Evolutionary conservation across 1,140 invertebrate species (phyloP).

Genomic region (Danaus plexippus): DNA sequence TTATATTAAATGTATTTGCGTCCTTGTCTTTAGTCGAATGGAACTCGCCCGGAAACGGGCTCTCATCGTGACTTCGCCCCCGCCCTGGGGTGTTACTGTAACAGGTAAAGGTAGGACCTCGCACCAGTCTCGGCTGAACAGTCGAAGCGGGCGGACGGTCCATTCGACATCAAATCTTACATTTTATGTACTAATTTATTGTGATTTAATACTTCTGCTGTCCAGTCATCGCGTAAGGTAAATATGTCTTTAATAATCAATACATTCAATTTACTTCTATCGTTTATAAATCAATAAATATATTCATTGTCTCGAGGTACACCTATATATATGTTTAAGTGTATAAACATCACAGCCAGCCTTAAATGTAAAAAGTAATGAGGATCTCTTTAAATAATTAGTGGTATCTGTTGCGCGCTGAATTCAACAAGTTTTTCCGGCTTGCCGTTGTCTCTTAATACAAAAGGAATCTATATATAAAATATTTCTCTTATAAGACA

Average conservation of each 20-base stretch:
- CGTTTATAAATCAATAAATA: no score
- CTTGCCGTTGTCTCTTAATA: no score
- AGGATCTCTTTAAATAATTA: no score
- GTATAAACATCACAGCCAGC: no score
- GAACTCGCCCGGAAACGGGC: slow-evolving; percentile 4
- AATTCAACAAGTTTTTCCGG: no score
- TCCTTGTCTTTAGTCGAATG: neutral
- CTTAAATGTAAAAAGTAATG: no score
- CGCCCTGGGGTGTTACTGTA: slow-evolving; percentile 24
- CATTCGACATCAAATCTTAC: neutral
- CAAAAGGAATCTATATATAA: no score
- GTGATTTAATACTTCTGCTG: slow-evolving; percentile 6
- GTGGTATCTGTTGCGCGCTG: no score
- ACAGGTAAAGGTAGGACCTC: slow-evolving; percentile 41
- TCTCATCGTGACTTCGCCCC: slow-evolving; percentile 6
- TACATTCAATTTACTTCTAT: no score
- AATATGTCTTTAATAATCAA: slow-evolving; percentile 7
- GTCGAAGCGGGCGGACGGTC: slow-evolving; percentile 22
- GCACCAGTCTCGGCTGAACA: slow-evolving; percentile 29
- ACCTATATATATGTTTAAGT: no score
- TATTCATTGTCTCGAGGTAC: no score
- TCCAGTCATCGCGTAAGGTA: slow-evolving; percentile 8
- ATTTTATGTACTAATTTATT: slow-evolving; percentile 24
- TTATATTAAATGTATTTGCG: neutral
- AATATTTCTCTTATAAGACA: no score